phyloP scores from a whole-genome alignment of 1,140 invertebrate genomes.

The fruit fly (Drosophila melanogaster) region Release_6_plus_ISO1_MT NT_037436.4:3824501-3825000 shows the following conservation, averaged over 20 bases:
- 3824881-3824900: conserved; percentile 49
- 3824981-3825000: no score
- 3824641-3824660: conserved; percentile 21
- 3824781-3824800: conserved; percentile 61
- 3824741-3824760: conserved; percentile 48
- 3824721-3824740: conserved; percentile 51
- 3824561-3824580: conserved; percentile 22
- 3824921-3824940: neutral
- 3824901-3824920: conserved; percentile 16
- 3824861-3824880: conserved; percentile 21
- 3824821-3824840: conserved; percentile 49
- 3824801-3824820: conserved; percentile 54
- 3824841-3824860: conserved; percentile 62
- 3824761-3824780: conserved; percentile 32
- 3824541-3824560: conserved; percentile 21
- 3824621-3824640: conserved; percentile 23
- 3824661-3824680: conserved; percentile 30
- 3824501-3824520: conserved; percentile 42
- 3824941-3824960: no score
- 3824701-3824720: conserved; percentile 64
- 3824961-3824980: no score
- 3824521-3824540: conserved; percentile 50
- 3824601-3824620: conserved; percentile 65
- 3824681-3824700: conserved; percentile 73
- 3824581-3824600: conserved; percentile 5